Percentiles rank a stretch among this genome's conserved stretches.
phyloP scores from a whole-genome alignment of 2,113 vertebrate species.

The Larimichthys crocea region DNA sequence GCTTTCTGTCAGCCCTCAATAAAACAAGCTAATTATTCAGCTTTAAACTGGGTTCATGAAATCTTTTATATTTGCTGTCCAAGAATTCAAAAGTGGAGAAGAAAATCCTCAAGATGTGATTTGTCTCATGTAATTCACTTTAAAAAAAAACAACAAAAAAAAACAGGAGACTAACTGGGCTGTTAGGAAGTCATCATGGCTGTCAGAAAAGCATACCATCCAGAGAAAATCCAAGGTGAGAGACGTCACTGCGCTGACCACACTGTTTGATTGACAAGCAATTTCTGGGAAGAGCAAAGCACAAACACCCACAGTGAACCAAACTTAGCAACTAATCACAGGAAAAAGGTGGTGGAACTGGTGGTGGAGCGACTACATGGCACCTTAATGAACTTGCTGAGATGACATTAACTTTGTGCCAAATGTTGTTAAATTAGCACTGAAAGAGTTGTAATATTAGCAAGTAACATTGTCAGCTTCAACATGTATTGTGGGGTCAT shows the following conservation, averaged over 20 bases:
- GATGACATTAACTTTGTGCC: neutral
- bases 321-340: slow-evolving; percentile 26
- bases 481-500: too few relatives aligned
- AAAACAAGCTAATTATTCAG: neutral
- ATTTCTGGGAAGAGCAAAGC: slow-evolving; percentile 32
- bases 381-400: neutral
- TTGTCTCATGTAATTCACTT: slow-evolving; percentile 4
- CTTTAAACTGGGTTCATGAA: neutral
- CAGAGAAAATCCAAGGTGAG: slow-evolving; percentile 36
- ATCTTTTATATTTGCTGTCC: neutral
- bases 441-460: neutral
- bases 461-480: too few relatives aligned
- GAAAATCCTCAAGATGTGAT: neutral
- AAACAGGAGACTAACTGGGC: slow-evolving; percentile 1
- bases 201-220: slow-evolving; percentile 30
- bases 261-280: slow-evolving; percentile 36
- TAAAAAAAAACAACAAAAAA: neutral
- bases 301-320: slow-evolving; percentile 33
- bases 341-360: neutral
- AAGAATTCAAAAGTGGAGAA: neutral
- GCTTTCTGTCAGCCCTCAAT: neutral
- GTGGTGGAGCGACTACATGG: neutral
- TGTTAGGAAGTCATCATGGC: slow-evolving; percentile 31
- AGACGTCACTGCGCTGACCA: slow-evolving; percentile 48
- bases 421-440: neutral